Evolutionary conservation across 2,113 vertebrate species (phyloP), one percentile per base, ranked within the genome.

Genomic region (Oxygymnocypris stewartii): DNA sequence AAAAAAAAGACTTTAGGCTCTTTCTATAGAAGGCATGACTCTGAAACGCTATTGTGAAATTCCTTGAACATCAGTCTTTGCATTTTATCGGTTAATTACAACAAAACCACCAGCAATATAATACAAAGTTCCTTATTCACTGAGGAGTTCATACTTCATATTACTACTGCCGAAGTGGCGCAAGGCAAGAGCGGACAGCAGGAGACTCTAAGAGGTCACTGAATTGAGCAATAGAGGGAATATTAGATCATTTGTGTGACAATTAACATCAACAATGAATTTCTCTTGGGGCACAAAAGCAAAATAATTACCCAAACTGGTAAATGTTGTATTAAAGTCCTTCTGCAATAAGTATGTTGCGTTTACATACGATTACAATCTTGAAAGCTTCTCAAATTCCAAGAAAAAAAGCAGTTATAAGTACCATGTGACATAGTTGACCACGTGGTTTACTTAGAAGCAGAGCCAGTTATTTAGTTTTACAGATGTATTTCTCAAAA

Each of bases 221-320:
- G 9, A 82, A 63, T 69, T 82, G 63, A 69, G 63, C 25, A 35
- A 71, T 35, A 49, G 25, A 67, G 74, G 42, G 23, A 82, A 69
- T 23, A 71, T 82, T 67, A 82, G 25, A 82, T 82, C 63, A 82
- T 51, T 69, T 47, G 4, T 69, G 16, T 35, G 28, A 51, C 63
- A 51, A 81, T 44, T 18, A 47, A 49, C 42, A 1, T 69, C 42
- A 71, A 82, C 28, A 37, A 10, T 4, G 5, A n/a, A 23, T 71
- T 42, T 35, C 80, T 71, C 63, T 82, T 31, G 18, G 65, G 44
- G 12, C 23, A 82, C 57, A 51, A 82, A 71, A 35, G 28, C 11
- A 82, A 16, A 82, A 31, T 51, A 25, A 49, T 82, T 82, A 82
- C 65, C 20, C 28, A 69, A 71, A 9, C 44, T 13, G 28, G 4